A percentile compares a stretch with the other conserved stretches of the same genome.
These are phyloP conservation scores for Pseudomyrmex gracilis DNA, from an alignment of 1,140 invertebrate species.

Conservation along the genomic window DNA sequence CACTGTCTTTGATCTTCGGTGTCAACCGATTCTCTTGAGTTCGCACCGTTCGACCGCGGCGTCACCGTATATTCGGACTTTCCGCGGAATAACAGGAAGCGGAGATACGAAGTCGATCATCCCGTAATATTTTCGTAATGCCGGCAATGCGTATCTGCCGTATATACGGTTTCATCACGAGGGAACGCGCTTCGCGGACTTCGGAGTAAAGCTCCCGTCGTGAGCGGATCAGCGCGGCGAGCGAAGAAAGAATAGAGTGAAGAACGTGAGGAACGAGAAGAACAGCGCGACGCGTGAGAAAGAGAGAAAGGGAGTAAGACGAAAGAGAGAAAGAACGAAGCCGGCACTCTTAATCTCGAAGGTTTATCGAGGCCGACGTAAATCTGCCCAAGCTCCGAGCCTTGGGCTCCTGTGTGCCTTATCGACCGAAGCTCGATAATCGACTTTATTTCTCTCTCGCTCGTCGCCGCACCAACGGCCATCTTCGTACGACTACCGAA, in stretches of 20 bases:
- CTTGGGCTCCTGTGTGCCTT: conserved; percentile 68
- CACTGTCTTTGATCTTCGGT: background rate
- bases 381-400: conserved; percentile 77
- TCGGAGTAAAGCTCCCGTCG: conserved; percentile 68
- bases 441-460: conserved; percentile 67
- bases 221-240: conserved; percentile 29
- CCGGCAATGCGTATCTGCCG: conserved; percentile 65
- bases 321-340: conserved; percentile 52
- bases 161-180: conserved; percentile 70
- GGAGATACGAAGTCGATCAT: conserved; percentile 66
- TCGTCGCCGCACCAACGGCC: conserved; percentile 4
- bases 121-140: conserved; percentile 72
- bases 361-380: conserved; percentile 81
- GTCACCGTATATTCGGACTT: conserved; percentile 16
- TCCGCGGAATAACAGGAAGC: conserved; percentile 11
- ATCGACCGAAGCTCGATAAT: conserved; percentile 76
- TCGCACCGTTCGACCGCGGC: conserved; percentile 46
- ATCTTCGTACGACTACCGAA: conserved; percentile 27
- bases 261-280: background rate
- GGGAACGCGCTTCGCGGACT: conserved; percentile 60
- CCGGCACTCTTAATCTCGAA: conserved; percentile 77
- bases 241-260: background rate
- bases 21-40: conserved; percentile 15
- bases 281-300: background rate
- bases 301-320: conserved; percentile 15